Evolutionary conservation across 2,888 invertebrate species (phyloP), one percentile per base, ranked within the genome.

Genomic region (Prosapia bicincta): DNA sequence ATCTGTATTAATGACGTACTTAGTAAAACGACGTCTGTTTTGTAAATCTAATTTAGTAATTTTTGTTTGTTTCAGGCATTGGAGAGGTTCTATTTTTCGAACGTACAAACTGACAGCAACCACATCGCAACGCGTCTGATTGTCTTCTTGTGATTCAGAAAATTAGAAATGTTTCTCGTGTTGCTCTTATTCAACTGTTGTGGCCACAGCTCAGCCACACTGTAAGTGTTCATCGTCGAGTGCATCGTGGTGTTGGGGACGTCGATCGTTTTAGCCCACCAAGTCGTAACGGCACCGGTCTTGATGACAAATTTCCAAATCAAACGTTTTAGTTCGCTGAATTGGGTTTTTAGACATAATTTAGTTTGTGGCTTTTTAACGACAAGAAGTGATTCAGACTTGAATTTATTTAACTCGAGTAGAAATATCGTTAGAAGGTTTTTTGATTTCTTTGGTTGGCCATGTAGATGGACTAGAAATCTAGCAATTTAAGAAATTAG

Each of bases 401-500:
- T 76, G n/a, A 76, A 79, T 54, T 75, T 78, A 28, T 78, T 78
- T 28, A 77, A 77, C 25, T 54, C n/a, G 3, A 54, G 54, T 54
- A 54, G 54, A 54, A 54, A 54, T 54, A 13, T 13, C 2, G 13
- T 38, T 13, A 6, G 30, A 26, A 78, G 78, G 75, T 79, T 77
- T 71, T 78, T 78, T 38, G 79, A 79, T 71, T 83, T 85, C 25
- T 88, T 88, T 84, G 83, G 83, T 74, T 85, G 85, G 83, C 84
- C 84, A 15, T 81, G 82, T 73, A 81, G 83, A 79, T 83, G 82
- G 82, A 80, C 78, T 78, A 78, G 78, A 74, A 76, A 72, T 71
- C 38, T 75, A 15, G n/a, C n/a, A n/a, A n/a, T n/a, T n/a, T n/a
- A n/a, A n/a, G n/a, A n/a, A n/a, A n/a, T 76, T 38, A 30, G 15